These are phyloP conservation scores for Anoplopoma fimbria DNA, from an alignment of 2,113 vertebrate genomes.

Conservation along the genomic window DNA sequence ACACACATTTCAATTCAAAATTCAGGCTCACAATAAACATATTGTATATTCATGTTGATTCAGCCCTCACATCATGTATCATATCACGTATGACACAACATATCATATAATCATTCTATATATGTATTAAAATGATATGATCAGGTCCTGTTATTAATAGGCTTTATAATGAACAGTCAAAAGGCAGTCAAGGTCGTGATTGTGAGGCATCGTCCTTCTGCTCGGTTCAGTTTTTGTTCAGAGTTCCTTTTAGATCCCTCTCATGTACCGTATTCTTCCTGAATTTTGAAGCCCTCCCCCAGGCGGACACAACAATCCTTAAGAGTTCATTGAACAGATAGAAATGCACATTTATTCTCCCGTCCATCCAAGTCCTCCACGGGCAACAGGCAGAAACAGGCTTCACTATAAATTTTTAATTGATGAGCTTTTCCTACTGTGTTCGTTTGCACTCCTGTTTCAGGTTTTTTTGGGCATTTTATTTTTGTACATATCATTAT, in stretches of 20 bases:
- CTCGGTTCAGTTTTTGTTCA: constrained; percentile 44
- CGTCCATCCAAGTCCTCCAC: constrained; percentile 34
- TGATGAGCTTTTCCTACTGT: constrained; percentile 1
- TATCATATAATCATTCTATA: neutral
- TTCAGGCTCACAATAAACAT: neutral
- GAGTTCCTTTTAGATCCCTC: constrained; percentile 27
- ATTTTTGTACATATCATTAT: neutral
- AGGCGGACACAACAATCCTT: constrained; percentile 37
- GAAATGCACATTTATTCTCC: constrained; percentile 57
- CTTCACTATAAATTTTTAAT: constrained; percentile 44
- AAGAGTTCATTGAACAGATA: constrained; percentile 43
- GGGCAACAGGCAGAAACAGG: constrained; percentile 27
- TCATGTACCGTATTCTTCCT: constrained; percentile 26
- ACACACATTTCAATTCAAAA: neutral
- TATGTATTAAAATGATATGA: neutral
- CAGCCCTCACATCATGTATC: neutral
- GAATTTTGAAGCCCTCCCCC: constrained; percentile 49
- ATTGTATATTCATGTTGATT: neutral
- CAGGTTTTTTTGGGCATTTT: neutral
- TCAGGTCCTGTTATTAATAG: neutral
- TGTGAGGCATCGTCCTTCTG: constrained; percentile 15
- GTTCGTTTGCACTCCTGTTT: neutral
- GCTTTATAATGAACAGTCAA: neutral
- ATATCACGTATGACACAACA: neutral
- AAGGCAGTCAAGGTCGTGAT: constrained; percentile 19